phyloP scores from a whole-genome alignment of 2,888 invertebrate species.

The Pachycephus smyrnensis region DNA sequence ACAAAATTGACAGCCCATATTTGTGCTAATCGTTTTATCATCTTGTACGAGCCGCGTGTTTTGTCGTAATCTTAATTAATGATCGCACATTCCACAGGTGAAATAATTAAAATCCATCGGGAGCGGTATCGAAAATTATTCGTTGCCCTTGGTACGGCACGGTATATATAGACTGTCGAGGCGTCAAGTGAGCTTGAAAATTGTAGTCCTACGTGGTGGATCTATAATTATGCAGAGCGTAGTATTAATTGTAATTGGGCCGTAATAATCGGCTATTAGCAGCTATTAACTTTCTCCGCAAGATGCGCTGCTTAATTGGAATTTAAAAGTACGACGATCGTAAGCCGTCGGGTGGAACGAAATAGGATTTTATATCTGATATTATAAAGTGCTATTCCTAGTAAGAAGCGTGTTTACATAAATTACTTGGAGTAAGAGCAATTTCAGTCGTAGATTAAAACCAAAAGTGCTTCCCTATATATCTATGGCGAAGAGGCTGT shows the following conservation, averaged over 20 bases:
- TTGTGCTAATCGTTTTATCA: slow-evolving; percentile 13
- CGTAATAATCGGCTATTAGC: slow-evolving; percentile 19
- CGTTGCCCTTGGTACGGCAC: slow-evolving; percentile 6
- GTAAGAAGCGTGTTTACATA: background rate
- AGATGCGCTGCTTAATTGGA: slow-evolving; percentile 16
- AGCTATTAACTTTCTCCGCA: slow-evolving; percentile 16
- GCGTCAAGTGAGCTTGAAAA: background rate
- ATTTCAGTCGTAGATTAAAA: background rate
- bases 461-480: background rate
- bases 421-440: background rate
- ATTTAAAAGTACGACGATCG: slow-evolving; percentile 10
- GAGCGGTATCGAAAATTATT: slow-evolving; percentile 18
- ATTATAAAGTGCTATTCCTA: too few species aligned
- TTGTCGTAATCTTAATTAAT: slow-evolving; percentile 22
- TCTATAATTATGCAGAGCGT: slow-evolving; percentile 15
- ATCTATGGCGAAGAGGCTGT: background rate
- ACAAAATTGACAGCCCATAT: slow-evolving; percentile 4
- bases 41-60: slow-evolving; percentile 16
- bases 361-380: too few species aligned
- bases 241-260: slow-evolving; percentile 22
- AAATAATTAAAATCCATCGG: slow-evolving; percentile 22
- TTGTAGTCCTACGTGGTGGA: background rate
- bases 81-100: slow-evolving; percentile 17
- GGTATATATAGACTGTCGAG: too few species aligned
- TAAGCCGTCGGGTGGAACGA: too few species aligned